Conservation (phyloP, 2,797 vertebrate genomes). For the Mus spretus region DNA sequence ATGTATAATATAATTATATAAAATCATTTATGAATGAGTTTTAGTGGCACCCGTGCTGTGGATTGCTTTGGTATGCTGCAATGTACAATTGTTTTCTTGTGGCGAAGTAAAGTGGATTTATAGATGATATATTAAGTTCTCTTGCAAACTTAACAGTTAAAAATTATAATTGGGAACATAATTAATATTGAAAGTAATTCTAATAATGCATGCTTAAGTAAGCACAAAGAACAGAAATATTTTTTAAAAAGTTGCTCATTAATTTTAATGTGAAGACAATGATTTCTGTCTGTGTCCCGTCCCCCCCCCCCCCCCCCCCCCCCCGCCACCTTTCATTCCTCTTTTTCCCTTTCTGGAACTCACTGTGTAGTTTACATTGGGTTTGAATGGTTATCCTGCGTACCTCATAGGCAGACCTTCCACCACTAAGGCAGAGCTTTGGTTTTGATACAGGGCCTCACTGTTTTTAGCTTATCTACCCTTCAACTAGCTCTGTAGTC, state of each 20-base stretch:
- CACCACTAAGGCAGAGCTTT: not conserved
- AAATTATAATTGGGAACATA: constrained; percentile 7
- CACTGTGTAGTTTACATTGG: not conserved
- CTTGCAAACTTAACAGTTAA: constrained; percentile 37
- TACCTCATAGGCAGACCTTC: not conserved
- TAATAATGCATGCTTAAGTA: constrained; percentile 29
- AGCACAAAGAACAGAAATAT: not conserved
- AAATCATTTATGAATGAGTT: not conserved
- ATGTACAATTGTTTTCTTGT: not conserved
- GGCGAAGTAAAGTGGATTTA: constrained; percentile 10
- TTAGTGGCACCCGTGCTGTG: not conserved
- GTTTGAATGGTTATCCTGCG: not conserved
- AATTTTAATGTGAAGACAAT: constrained; percentile 48
- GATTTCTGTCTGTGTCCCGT: not conserved
- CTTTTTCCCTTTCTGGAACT: not conserved
- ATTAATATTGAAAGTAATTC: not conserved
- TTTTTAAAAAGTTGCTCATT: constrained; percentile 31
- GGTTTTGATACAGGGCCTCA: not conserved
- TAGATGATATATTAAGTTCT: constrained; percentile 15
- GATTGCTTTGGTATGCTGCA: not conserved
- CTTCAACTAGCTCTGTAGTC: not conserved
- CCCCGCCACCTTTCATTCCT: too few species aligned
- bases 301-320: too few species aligned
- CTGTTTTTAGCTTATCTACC: not conserved
- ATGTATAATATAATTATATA: not conserved